These are phyloP conservation scores for Scylla paramamosain DNA, from an alignment of 1,140 invertebrate species.

Conservation along the genomic window DNA sequence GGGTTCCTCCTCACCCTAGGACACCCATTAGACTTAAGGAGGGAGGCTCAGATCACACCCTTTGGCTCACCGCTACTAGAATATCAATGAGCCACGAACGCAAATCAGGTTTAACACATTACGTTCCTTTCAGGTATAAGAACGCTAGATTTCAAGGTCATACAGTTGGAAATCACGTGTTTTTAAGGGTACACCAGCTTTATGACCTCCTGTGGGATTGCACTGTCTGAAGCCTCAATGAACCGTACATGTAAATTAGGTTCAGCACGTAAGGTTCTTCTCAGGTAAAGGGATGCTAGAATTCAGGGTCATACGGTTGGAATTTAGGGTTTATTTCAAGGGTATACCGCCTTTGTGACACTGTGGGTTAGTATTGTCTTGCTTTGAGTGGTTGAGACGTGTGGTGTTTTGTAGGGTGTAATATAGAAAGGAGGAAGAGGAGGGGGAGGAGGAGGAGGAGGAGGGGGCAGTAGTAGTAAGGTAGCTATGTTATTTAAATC, in stretches of 20 bases:
- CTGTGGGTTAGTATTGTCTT: not conserved
- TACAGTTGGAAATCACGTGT: too few species aligned
- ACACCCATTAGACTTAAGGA: constrained; percentile 12
- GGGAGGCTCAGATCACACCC: constrained; percentile 8
- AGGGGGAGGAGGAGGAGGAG: not conserved
- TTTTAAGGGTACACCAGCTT: too few species aligned
- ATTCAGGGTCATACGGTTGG: not conserved
- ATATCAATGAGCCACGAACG: constrained; percentile 34
- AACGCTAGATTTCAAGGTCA: too few species aligned
- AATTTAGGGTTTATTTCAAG: not conserved
- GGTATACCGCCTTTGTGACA: not conserved
- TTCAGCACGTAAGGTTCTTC: not conserved
- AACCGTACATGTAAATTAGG: not conserved
- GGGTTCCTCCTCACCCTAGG: not conserved
- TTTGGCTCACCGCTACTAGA: not conserved
- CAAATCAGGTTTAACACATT: too few species aligned
- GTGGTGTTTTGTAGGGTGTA: not conserved
- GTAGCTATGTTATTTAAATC: not conserved
- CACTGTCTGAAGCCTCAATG: too few species aligned
- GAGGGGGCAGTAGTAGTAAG: not conserved
- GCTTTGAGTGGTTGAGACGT: not conserved
- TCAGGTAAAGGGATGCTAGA: not conserved
- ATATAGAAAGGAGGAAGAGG: too few species aligned
- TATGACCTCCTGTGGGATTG: too few species aligned
- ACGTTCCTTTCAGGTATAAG: too few species aligned